Base-by-base conservation (phyloP, 2,888 invertebrate species). In the Theretra japonica region DNA sequence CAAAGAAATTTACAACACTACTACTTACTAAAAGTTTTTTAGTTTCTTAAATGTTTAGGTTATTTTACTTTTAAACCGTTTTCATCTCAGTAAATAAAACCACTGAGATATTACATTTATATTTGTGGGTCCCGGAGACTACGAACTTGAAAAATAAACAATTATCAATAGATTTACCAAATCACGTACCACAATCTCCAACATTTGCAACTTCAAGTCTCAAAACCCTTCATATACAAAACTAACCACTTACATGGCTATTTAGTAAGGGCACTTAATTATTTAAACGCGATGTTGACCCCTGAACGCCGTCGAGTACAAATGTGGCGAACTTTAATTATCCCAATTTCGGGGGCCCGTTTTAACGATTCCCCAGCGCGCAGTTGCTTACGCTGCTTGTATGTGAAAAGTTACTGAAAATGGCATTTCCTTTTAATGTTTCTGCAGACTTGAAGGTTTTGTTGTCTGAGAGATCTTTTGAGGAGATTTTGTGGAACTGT, bases 161-260 rank as follows among this genome's bases (percentile, higher is more conserved):
- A 11, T 53, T 53, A 1, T 19, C 53, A n/a, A 4, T 0, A 6
- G 53, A 19, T 53, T 53, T 53, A n/a, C 5, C 6, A 53, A 53
- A 53, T 17, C 53, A 53, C n/a, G 2, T 15, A 41, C 33, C 15
- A 41, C 8, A 21, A 41, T 41, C 48, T 48, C 48, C 21, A 65
- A 65, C 23, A 48, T 65, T 65, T 65, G 41, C 41, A 65, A 23
- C 69, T 56, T 11, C 6, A 19, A 28, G 56, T 15, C 69, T 56
- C 7, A 30, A 50, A 69, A 69, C 69, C 69, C 69, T 69, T 30
- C 69, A 28, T 65, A 65, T 48, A 77, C 74, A 77, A 80, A 81
- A 81, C 74, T 81, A 80, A 79, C 80, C 77, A 78, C 78, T 77
- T 77, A 77, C 70, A 70, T 73, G 73, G 75, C 76, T 80, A 80